Evolutionary conservation across 2,113 vertebrate genomes (phyloP).

Genomic region (Asarcornis scutulata): DNA sequence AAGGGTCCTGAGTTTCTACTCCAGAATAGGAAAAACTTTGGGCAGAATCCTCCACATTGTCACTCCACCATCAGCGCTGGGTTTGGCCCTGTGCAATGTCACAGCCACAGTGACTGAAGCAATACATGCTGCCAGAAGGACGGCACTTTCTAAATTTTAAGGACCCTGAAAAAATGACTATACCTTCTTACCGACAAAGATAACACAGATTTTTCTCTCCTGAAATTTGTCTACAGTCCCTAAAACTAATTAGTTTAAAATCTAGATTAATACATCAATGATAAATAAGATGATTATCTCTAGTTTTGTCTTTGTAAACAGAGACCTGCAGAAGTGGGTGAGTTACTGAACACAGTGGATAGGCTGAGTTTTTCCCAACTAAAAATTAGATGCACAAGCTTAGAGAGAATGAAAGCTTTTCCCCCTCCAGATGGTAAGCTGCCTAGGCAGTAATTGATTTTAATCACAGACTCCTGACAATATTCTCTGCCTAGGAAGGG

Average conservation of each 20-base stretch:
- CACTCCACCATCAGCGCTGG: background rate
- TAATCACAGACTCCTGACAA: constrained; percentile 12
- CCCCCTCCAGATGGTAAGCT: background rate
- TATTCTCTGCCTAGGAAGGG: background rate
- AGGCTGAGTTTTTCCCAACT: background rate
- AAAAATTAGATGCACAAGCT: background rate
- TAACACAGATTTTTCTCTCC: background rate
- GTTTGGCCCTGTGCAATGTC: background rate
- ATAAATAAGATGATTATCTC: background rate
- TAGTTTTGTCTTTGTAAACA: background rate
- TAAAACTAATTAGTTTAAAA: background rate
- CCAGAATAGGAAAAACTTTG: background rate
- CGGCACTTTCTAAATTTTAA: background rate
- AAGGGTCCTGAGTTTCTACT: background rate
- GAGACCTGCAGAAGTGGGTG: background rate
- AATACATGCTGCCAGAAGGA: background rate
- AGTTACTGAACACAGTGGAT: background rate
- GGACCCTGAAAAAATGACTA: background rate
- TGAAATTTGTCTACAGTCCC: background rate
- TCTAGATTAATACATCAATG: background rate
- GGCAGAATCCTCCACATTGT: background rate
- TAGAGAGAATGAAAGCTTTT: background rate
- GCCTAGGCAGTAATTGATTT: background rate
- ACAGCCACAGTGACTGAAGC: background rate
- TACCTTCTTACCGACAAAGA: background rate